phyloP scores from a whole-genome alignment of 2,113 vertebrate genomes.

The Lycocorax pyrrhopterus region DNA sequence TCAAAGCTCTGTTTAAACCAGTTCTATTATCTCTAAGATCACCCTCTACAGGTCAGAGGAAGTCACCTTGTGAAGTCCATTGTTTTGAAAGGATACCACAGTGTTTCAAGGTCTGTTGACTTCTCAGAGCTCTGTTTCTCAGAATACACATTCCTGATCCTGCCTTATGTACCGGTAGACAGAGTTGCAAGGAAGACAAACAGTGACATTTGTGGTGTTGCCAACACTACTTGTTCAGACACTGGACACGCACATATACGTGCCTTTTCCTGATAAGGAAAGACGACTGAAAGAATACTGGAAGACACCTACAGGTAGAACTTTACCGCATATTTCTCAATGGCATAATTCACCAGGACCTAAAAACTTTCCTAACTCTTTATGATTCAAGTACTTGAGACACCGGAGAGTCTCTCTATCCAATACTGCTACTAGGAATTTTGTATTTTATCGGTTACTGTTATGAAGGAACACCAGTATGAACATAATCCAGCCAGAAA shows the following conservation, averaged over 20 bases:
- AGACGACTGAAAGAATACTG: not conserved
- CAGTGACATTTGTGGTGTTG: not conserved
- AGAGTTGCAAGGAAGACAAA: not conserved
- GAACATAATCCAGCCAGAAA: not conserved
- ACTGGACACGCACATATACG: accelerated
- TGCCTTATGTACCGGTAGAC: not conserved
- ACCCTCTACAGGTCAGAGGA: not conserved
- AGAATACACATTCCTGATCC: not conserved
- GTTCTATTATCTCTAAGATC: not conserved
- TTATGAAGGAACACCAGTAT: not conserved
- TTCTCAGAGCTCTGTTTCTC: not conserved
- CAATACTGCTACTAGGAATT: not conserved
- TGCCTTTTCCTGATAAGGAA: not conserved
- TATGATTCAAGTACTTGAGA: not conserved
- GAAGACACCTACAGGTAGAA: not conserved
- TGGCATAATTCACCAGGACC: not conserved
- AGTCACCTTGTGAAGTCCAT: not conserved
- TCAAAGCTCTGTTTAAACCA: not conserved
- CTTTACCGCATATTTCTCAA: not conserved
- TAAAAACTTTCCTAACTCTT: not conserved
- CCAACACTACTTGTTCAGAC: not conserved
- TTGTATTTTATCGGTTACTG: not conserved
- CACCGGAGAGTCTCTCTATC: not conserved
- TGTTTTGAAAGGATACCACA: not conserved
- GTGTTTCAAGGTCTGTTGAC: not conserved